Evolutionary conservation across 2,797 vertebrate species (phyloP).

Genomic region (Novumbra hubbsi): DNA sequence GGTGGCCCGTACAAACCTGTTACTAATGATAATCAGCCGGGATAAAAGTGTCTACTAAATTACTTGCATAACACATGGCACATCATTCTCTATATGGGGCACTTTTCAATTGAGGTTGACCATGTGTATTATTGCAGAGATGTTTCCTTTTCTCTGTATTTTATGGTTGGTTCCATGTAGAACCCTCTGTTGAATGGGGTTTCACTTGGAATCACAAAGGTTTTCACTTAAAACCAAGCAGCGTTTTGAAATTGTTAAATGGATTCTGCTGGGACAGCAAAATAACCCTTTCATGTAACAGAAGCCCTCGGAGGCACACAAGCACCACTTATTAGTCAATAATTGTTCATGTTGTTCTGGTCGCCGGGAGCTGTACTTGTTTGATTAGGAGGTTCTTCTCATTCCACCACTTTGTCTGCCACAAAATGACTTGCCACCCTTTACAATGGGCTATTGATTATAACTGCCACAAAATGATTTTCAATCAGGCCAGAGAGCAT

Average conservation of each 20-base stretch:
- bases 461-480: constrained; percentile 12
- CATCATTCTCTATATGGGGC: not conserved
- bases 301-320: not conserved
- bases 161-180: not conserved
- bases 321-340: constrained; percentile 7
- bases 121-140: not conserved
- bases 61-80: not conserved
- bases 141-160: too few species aligned
- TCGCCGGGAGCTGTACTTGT: not conserved
- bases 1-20: too few species aligned
- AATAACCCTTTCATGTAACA: not conserved
- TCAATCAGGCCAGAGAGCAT: constrained; percentile 3
- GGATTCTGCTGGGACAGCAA: not conserved
- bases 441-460: constrained; percentile 14
- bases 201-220: too few species aligned
- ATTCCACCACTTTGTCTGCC: not conserved
- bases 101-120: not conserved
- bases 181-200: not conserved
- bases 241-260: too few species aligned
- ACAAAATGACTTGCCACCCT: constrained; percentile 11
- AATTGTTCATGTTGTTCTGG: not conserved
- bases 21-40: too few species aligned
- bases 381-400: constrained; percentile 1
- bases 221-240: not conserved
- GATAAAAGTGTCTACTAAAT: too few species aligned